Evolutionary conservation across 2,888 invertebrate species (phyloP).

Genomic region (Lasioglossum zephyrum): DNA sequence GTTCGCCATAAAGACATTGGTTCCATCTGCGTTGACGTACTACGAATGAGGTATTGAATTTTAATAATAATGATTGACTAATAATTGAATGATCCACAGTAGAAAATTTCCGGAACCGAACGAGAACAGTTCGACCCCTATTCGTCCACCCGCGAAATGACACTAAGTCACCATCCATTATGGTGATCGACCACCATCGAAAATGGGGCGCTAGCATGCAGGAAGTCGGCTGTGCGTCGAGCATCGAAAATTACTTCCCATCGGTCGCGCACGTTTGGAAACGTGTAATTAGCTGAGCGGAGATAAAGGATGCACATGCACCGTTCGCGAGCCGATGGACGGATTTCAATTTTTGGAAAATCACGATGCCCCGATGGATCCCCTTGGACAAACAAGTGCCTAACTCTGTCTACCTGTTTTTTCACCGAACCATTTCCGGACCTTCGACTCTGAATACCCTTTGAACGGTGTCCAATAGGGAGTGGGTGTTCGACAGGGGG

Average conservation of each 20-base stretch:
- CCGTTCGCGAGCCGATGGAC: not conserved
- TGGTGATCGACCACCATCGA: not conserved
- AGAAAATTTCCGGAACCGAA: not conserved
- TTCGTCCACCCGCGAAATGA: not conserved
- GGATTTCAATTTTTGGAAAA: constrained; percentile 52
- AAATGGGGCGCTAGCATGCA: not conserved
- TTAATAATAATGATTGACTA: not conserved
- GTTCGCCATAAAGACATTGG: no score
- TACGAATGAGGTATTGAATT: not conserved
- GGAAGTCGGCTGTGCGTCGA: not conserved
- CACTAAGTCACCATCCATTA: not conserved
- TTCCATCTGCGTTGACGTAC: no score
- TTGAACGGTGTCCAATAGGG: constrained; percentile 70
- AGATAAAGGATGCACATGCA: constrained; percentile 21
- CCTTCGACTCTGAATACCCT: constrained; percentile 72
- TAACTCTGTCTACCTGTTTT: constrained; percentile 63
- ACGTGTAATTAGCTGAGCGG: constrained; percentile 23
- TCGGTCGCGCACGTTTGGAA: not conserved
- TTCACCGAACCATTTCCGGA: constrained; percentile 68
- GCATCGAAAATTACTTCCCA: not conserved
- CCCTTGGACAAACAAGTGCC: constrained; percentile 62
- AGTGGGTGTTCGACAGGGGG: constrained; percentile 9
- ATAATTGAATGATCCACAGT: not conserved
- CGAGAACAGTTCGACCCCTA: not conserved
- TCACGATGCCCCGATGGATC: constrained; percentile 48